Percentiles rank a stretch among this genome's conserved stretches.
These are phyloP conservation scores for Homalodisca vitripennis DNA, from an alignment of 1,140 invertebrate species.

Conservation along the genomic window DNA sequence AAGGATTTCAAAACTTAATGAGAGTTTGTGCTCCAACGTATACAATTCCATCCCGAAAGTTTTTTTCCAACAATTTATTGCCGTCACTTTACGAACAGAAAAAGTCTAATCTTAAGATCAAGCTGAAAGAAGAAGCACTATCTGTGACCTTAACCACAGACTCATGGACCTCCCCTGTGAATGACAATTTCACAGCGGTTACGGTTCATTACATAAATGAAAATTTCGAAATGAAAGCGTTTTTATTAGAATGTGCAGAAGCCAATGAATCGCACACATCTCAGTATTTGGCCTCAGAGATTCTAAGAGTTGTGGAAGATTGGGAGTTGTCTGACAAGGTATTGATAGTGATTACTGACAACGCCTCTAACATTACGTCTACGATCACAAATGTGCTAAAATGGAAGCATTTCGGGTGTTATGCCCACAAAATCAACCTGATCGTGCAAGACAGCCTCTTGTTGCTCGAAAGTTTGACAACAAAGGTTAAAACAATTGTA, in stretches of 20 bases:
- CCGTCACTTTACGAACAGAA: conserved; percentile 5
- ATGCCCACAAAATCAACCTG: conserved; percentile 22
- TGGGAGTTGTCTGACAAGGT: conserved; percentile 6
- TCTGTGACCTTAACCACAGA: conserved; percentile 2
- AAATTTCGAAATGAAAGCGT: neutral
- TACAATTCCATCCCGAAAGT: conserved; percentile 15
- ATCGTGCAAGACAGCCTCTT: conserved; percentile 2
- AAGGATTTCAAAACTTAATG: conserved; percentile 17
- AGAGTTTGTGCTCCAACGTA: neutral
- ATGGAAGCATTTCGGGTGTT: conserved; percentile 27
- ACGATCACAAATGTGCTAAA: neutral
- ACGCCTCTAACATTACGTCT: neutral
- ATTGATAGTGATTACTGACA: neutral
- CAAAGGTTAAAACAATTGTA: conserved; percentile 1
- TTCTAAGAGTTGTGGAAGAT: conserved; percentile 1
- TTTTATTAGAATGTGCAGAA: neutral
- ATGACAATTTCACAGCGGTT: conserved; percentile 14
- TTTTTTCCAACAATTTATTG: conserved; percentile 4
- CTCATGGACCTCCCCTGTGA: conserved; percentile 6
- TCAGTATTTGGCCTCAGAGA: conserved; percentile 1
- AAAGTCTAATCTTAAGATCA: neutral
- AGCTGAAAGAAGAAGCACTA: neutral
- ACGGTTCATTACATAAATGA: conserved; percentile 8
- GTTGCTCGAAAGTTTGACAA: neutral
- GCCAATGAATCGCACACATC: conserved; percentile 6